Percentiles rank a stretch among this genome's conserved stretches.
phyloP scores from a whole-genome alignment of 1,140 invertebrate genomes.

The Laodelphax striatellus region DNA sequence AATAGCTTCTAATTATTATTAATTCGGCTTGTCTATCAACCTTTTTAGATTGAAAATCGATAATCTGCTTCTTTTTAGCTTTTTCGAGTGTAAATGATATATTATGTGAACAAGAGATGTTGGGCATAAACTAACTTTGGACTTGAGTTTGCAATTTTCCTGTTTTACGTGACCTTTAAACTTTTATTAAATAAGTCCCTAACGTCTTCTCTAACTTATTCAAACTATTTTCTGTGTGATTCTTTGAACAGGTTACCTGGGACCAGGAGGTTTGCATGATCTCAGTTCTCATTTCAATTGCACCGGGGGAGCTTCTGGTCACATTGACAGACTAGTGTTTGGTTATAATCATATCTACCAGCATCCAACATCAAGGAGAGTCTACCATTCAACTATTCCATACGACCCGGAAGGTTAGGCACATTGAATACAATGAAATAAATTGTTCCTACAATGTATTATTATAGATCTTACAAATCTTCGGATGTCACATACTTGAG shows the following conservation, averaged over 20 bases:
- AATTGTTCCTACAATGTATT: background rate
- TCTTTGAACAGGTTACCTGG: conserved; percentile 78
- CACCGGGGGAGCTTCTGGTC: conserved; percentile 77
- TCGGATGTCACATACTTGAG: too few species aligned
- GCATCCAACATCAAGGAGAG: conserved; percentile 42
- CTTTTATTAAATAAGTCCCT: too few species aligned
- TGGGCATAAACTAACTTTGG: too few species aligned
- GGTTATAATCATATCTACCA: conserved; percentile 51
- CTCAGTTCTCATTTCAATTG: conserved; percentile 53
- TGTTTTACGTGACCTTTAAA: too few species aligned
- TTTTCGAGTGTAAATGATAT: too few species aligned
- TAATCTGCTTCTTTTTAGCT: too few species aligned
- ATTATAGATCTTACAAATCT: background rate
- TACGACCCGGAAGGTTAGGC: conserved; percentile 83
- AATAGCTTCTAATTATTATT: too few species aligned
- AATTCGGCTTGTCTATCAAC: too few species aligned
- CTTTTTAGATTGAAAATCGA: too few species aligned
- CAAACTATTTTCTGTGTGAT: background rate
- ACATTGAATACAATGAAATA: conserved; percentile 17
- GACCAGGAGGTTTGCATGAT: conserved; percentile 72
- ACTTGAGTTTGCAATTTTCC: too few species aligned
- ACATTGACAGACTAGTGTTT: conserved; percentile 66
- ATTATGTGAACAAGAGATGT: too few species aligned
- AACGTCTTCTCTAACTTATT: too few species aligned
- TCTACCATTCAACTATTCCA: conserved; percentile 51